Evolutionary conservation across 2,113 vertebrate genomes (phyloP), one percentile per base, ranked within the genome.

Genomic region (Proterorhinus semilunaris): DNA sequence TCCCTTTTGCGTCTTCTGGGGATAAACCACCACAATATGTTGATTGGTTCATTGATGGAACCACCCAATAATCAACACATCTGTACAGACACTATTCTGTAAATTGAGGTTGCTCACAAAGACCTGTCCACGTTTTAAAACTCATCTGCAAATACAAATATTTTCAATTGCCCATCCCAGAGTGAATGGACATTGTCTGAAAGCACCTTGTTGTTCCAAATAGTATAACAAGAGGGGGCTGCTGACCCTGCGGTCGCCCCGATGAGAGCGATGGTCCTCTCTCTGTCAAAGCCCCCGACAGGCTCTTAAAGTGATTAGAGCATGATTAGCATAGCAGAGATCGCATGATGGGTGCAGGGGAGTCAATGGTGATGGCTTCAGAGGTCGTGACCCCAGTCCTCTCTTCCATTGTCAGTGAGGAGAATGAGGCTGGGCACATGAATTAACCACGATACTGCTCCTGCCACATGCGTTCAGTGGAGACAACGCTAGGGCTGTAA

Each of bases 271-370:
- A 69, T 57, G 80, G 75, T 69, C 75, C 71, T 45, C 58, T 59
- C 71, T 45, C 58, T 59, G 27, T 85, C 77, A 76, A 50, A 73
- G 48, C 16, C 69, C 69, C 57, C 64, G 85, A 89, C 81, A 51
- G 67, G 65, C 80, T 81, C 80, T 86, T 71, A 82, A 81, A 80
- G 72, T 83, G 84, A 90, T 85, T 84, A 78, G 70, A 62, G 78
- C 71, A 68, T 79, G 72, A 88, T 90, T 87, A 87, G 78, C 77
- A 66, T 79, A 75, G 79, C 71, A 70, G 74, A 83, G 73, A 84
- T 86, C 69, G 74, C 72, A 71, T 74, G 82, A 86, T 79, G 80
- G 74, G 79, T 75, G 68, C 66, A 78, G 68, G 79, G 79, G 75
- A 69, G 55, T 65, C 79, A 76, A 78, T 58, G 79, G 89, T 65